Conservation (phyloP, 92 coral and sea anemone genomes). For the Heliopora coerulea region DNA sequence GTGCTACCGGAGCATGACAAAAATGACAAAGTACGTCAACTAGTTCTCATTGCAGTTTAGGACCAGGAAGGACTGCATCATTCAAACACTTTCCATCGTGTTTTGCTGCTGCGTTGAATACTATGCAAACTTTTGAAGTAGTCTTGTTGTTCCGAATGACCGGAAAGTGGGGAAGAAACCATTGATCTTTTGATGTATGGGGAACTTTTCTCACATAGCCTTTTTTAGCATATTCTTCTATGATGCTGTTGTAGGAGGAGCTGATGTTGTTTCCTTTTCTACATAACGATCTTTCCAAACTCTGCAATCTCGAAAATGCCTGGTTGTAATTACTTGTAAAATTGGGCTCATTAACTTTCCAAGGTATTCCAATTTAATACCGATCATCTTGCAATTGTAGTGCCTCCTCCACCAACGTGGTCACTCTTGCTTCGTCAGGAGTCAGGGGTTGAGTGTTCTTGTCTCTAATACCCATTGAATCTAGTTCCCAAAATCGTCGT, state of each 20-base stretch:
- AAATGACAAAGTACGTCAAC: constrained; percentile 53
- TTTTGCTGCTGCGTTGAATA: no score
- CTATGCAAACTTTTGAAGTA: no score
- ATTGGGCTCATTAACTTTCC: constrained; percentile 45
- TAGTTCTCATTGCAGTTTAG: constrained; percentile 55
- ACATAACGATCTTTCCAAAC: constrained; percentile 33
- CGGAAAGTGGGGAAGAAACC: constrained; percentile 62
- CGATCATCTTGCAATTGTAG: constrained; percentile 22
- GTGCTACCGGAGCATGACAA: constrained; percentile 51
- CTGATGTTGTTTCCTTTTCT: constrained; percentile 28
- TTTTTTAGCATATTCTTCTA: constrained; percentile 44
- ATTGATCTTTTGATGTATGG: background rate
- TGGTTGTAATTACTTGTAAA: constrained; percentile 38
- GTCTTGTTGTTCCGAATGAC: no score
- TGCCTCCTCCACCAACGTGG: constrained; percentile 34
- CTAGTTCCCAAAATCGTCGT: constrained; percentile 53
- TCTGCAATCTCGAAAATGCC: constrained; percentile 48
- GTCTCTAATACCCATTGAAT: constrained; percentile 49
- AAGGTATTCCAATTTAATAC: constrained; percentile 41
- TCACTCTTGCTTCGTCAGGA: constrained; percentile 47
- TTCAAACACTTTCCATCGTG: constrained; percentile 51
- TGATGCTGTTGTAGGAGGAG: constrained; percentile 31
- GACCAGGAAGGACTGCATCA: constrained; percentile 53
- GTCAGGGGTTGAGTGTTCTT: constrained; percentile 15
- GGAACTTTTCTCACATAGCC: constrained; percentile 39